Evolutionary conservation across 2,797 vertebrate species (phyloP).

Genomic region (Microctenopoma lineatum): DNA sequence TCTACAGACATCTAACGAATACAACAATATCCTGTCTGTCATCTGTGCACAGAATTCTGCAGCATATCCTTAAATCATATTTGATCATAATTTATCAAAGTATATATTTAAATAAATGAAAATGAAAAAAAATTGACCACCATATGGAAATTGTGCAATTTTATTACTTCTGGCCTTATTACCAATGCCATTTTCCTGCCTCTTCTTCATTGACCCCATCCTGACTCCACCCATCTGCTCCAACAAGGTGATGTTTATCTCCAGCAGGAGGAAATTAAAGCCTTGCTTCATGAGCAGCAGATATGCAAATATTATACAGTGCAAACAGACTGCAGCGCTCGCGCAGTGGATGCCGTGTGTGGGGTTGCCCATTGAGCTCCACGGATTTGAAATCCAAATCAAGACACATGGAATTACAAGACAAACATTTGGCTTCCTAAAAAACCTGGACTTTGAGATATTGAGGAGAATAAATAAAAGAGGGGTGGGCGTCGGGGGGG

Average conservation of each 20-base stretch:
- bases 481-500: not conserved
- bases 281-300: conserved; percentile 84
- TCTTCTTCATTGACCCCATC: conserved; percentile 80
- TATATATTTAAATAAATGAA: conserved; percentile 30
- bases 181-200: conserved; percentile 75
- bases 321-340: conserved; percentile 77
- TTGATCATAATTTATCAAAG: conserved; percentile 68
- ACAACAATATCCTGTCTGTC: conserved; percentile 23
- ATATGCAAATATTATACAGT: conserved; percentile 79
- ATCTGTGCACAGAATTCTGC: conserved; percentile 26
- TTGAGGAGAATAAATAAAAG: conserved; percentile 56
- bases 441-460: conserved; percentile 47
- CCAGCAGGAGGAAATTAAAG: conserved; percentile 98
- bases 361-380: conserved; percentile 54
- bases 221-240: conserved; percentile 90
- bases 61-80: conserved; percentile 61
- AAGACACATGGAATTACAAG: conserved; percentile 51
- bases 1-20: conserved; percentile 9
- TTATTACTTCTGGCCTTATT: conserved; percentile 77
- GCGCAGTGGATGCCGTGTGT: conserved; percentile 37
- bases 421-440: conserved; percentile 43
- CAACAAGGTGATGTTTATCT: conserved; percentile 98
- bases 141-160: conserved; percentile 79
- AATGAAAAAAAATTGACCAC: conserved; percentile 40
- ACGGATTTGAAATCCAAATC: conserved; percentile 73